Evolutionary conservation across 1,140 invertebrate species (phyloP).

Genomic region (Aphaenogaster ashmeadi): DNA sequence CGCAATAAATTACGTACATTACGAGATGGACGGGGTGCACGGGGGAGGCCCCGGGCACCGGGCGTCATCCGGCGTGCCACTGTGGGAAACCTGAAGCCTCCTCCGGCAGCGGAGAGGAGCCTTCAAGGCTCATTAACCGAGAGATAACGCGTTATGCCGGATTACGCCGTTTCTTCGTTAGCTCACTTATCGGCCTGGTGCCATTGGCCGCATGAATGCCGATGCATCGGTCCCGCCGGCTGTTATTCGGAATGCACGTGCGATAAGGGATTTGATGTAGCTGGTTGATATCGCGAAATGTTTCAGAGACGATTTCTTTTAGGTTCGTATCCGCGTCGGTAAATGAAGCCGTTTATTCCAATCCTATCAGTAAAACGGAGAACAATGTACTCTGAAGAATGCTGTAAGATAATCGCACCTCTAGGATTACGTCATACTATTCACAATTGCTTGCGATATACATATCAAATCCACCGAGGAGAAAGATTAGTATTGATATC

Average conservation of each 20-base stretch:
- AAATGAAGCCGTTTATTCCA: slow-evolving; percentile 43
- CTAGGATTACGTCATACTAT: neutral
- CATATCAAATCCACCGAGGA: neutral
- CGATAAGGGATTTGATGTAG: slow-evolving; percentile 19
- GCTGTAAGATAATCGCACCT: neutral
- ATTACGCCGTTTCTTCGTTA: slow-evolving; percentile 66
- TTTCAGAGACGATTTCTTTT: neutral
- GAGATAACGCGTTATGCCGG: slow-evolving; percentile 64
- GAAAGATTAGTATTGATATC: neutral
- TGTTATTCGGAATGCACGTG: slow-evolving; percentile 14
- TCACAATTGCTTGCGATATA: neutral
- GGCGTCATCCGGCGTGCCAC: slow-evolving; percentile 36
- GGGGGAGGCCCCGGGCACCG: neutral
- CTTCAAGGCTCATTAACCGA: slow-evolving; percentile 71
- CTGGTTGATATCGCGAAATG: neutral
- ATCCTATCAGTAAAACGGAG: neutral
- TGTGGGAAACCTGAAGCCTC: slow-evolving; percentile 63
- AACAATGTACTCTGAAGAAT: slow-evolving; percentile 1
- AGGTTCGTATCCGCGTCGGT: neutral
- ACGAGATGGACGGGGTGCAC: slow-evolving; percentile 30
- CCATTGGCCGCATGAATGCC: slow-evolving; percentile 17
- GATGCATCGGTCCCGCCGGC: neutral
- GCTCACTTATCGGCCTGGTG: slow-evolving; percentile 20
- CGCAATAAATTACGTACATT: slow-evolving; percentile 64
- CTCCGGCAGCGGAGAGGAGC: neutral